These are phyloP conservation scores for Falco biarmicus DNA, from an alignment of 2,797 vertebrate species.

Conservation along the genomic window DNA sequence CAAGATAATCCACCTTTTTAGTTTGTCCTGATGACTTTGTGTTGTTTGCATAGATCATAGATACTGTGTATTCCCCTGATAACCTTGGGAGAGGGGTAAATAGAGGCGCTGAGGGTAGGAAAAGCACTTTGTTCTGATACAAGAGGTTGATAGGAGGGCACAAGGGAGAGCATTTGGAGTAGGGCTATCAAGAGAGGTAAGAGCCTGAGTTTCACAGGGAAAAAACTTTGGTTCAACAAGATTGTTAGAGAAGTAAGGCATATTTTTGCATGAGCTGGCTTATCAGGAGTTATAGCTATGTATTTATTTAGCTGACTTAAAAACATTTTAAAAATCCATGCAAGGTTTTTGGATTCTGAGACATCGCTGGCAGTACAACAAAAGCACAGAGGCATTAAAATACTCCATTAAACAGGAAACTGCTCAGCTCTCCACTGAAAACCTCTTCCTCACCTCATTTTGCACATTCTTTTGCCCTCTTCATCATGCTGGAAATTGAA, in stretches of 20 bases:
- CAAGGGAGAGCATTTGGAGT: neutral
- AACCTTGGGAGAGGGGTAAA: neutral
- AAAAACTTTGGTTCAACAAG: neutral
- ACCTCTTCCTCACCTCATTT: constrained; percentile 27
- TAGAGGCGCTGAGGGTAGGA: constrained; percentile 29
- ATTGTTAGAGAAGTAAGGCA: neutral
- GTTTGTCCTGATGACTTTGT: neutral
- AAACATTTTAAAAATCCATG: neutral
- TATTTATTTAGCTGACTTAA: neutral
- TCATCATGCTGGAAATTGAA: neutral
- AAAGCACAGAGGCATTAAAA: neutral
- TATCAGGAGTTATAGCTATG: neutral
- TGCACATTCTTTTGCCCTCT: neutral
- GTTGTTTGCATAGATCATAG: neutral
- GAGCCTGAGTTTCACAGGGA: neutral
- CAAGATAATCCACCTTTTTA: neutral
- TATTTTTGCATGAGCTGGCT: neutral
- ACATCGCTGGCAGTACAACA: neutral
- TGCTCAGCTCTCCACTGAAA: neutral
- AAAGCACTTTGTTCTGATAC: neutral
- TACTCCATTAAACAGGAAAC: constrained; percentile 13
- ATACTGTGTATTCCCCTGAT: neutral
- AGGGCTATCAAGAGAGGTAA: neutral
- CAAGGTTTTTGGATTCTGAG: neutral
- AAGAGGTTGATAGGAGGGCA: neutral